Conservation (phyloP, 1,140 invertebrate genomes). For the Augochlora pura region DNA sequence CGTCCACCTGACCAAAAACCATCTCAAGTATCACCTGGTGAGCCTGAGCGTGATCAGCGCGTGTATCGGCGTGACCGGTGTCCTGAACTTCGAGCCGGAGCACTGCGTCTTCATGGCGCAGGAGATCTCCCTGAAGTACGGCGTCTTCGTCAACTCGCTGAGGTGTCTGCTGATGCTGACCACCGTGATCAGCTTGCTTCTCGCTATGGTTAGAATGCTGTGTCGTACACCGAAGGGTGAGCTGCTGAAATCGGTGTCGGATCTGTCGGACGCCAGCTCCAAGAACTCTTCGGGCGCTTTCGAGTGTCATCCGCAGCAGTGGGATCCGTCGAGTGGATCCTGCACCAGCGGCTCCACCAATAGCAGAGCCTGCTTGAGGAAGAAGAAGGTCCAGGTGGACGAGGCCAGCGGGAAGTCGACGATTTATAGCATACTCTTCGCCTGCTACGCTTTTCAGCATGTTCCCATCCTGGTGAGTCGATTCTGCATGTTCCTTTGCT, state of each 20-base stretch:
- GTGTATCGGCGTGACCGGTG: conserved; percentile 78
- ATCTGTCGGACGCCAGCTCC: conserved; percentile 75
- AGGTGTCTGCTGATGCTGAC: conserved; percentile 73
- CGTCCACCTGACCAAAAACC: conserved; percentile 79
- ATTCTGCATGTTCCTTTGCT: too few relatives aligned
- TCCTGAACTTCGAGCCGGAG: conserved; percentile 75
- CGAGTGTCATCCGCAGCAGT: conserved; percentile 73
- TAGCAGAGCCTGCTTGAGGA: conserved; percentile 72
- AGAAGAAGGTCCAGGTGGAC: conserved; percentile 66
- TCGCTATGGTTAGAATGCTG: conserved; percentile 61
- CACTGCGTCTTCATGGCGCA: conserved; percentile 79
- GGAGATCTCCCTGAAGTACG: conserved; percentile 79
- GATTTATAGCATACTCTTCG: conserved; percentile 77
- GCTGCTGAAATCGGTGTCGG: conserved; percentile 72
- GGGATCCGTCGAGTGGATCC: conserved; percentile 75
- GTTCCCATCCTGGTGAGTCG: conserved; percentile 80
- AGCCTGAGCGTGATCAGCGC: conserved; percentile 80
- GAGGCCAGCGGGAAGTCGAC: conserved; percentile 77
- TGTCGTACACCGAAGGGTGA: conserved; percentile 75
- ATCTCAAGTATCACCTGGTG: conserved; percentile 81
- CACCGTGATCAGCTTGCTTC: conserved; percentile 66
- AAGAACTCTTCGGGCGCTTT: conserved; percentile 75
- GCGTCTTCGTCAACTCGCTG: conserved; percentile 79
- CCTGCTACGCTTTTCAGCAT: conserved; percentile 80
- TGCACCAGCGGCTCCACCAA: conserved; percentile 77